Base-by-base conservation (phyloP, 2,888 invertebrate genomes). In the Heliconius erato region DNA sequence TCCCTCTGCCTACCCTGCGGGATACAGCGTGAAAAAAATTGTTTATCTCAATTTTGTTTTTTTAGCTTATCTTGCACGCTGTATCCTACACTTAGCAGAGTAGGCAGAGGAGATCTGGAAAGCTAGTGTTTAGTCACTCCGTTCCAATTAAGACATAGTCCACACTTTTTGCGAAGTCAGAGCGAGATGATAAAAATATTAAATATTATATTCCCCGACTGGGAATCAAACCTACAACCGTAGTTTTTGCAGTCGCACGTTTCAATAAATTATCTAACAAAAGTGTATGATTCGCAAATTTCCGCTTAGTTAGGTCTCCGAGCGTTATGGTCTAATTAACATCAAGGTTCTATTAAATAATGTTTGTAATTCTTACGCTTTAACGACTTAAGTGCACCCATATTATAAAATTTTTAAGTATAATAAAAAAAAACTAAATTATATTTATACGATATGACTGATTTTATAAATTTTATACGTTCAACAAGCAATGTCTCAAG, bases 271-370 rank as follows among this genome's bases (percentile, higher is more conserved):
- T 68, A 69, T 72, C 59, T 76, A 59, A 68, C 26, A 44, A 63
- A 82, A 69, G 44, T 16, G 9, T 72, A 82, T 84, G 81, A 81
- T 82, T 81, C 77, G 81, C 78, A 79, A 79, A 80, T 83, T 84
- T 85, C 78, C 83, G 83, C 82, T 49, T 74, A 81, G 82, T 85
- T 83, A 85, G 82, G 74, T 82, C 84, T 74, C 28, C 40, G 40
- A 71, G 32, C 76, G 81, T 49, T 40, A 80, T 82, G 83, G 84
- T 85, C 85, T 85, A 83, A 84, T 86, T 85, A 84, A 12, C 82
- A 85, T 81, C 85, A 85, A 86, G 86, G 86, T 72, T 85, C 59
- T 78, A 79, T 83, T 83, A 78, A 80, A 81, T 74, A 80, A 67
- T 40, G 44, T 40, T 79, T 79, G 78, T 83, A 79, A 74, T 80